Base-by-base conservation (phyloP, 2,888 invertebrate species). In the Sphinx pinastri region DNA sequence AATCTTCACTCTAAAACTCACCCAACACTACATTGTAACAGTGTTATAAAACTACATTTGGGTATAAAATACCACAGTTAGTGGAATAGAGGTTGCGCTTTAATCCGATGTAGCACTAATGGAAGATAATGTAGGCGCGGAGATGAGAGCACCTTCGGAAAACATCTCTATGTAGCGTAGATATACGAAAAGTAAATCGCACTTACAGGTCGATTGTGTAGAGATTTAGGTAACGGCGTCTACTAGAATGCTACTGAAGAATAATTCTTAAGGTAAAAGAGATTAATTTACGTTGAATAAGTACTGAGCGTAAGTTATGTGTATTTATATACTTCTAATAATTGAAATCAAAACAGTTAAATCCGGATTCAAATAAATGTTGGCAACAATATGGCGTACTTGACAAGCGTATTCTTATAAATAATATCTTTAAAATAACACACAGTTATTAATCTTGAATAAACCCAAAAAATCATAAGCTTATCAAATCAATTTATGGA, bases 91-190 rank as follows among this genome's bases (percentile, higher is more conserved):
- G 49, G 70, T 72, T 77, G 81, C 79, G 79, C 49, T 63, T 63
- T 63, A 92, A 92, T 92, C 92, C 90, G 79, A 72, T 88, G 89
- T 89, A 79, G 77, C 83, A 80, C 88, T 92, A 92, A 92, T 92
- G 92, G 92, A 88, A 88, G 88, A 86, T 90, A 88, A 91, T 87
- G 76, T 76, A 75, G 72, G 72, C 75, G 72, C 72, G 74, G 72
- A 69, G 72, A 12, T 1, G 31, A 14, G 25, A 63, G 60, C 60
- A 60, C 19, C 63, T 63, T 63, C 13, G 49, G 49, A 49, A 63
- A 63, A 63, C 16, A 47, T 47, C 47, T 16, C 47, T 60, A 49
- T 19, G 45, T 16, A 47, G 47, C 49, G 49, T 19, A 19, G 49
- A 19, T 13, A 47, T 58, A 31, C 7, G 58, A 14, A 57, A 57